Evolutionary conservation across 2,797 vertebrate species (phyloP).

Genomic region (Avahi laniger): DNA sequence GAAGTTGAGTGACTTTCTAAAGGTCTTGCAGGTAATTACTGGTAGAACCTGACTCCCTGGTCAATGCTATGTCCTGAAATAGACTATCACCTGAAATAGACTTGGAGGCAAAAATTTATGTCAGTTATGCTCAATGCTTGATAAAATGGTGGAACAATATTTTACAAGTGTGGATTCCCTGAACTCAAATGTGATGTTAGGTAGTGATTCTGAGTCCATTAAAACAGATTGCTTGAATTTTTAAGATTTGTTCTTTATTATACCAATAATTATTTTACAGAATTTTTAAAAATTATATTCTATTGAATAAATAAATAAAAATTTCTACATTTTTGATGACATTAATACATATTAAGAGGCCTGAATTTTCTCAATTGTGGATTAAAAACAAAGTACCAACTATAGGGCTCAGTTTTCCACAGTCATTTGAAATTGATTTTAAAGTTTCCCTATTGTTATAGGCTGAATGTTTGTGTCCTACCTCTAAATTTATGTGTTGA

Average conservation of each 20-base stretch:
- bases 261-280: not conserved
- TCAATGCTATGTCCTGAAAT: not conserved
- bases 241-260: not conserved
- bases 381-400: not conserved
- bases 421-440: constrained; percentile 35
- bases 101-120: not conserved
- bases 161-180: not conserved
- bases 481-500: not conserved
- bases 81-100: not conserved
- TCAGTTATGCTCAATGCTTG: not conserved
- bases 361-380: not conserved
- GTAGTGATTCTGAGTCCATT: not conserved
- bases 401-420: not conserved
- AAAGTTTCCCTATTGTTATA: not conserved
- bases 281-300: not conserved
- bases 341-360: not conserved
- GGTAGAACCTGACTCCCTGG: not conserved
- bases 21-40: not conserved
- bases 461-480: not conserved
- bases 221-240: not conserved
- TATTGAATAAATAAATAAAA: not conserved
- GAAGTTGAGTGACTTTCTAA: not conserved
- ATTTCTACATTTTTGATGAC: not conserved
- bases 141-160: not conserved
- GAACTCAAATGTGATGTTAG: not conserved